Base-by-base conservation (phyloP, 2,888 invertebrate genomes). In the Tillus elongatus region DNA sequence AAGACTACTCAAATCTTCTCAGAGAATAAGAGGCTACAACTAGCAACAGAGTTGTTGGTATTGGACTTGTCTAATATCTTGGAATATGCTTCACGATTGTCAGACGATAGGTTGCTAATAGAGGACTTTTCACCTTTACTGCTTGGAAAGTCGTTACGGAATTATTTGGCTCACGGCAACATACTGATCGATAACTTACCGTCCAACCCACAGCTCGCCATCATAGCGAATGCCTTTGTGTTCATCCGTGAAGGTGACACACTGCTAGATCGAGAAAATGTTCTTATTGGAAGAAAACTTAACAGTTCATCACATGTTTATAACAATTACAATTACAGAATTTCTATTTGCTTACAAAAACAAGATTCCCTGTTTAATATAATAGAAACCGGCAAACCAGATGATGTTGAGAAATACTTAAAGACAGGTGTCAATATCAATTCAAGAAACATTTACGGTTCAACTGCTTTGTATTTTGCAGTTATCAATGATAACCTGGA, bases 111-210 rank as follows among this genome's bases (percentile, higher is more conserved):
- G 6, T n/a, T 8, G 6, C n/a, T 19, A 6, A 8, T 19, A 6
- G 24, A 8, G n/a, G 6, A 6, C n/a, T 19, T 19, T 19, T 19
- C 24, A 19, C 24, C 24, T 19, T n/a, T 19, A 8, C 24, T 19
- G 6, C 6, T n/a, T 8, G 24, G 24, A 6, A 19, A 19, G 24
- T n/a, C 24, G 24, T n/a, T 19, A 8, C 24, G 24, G 6, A 19
- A 19, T 19, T 19, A 19, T 19, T 19, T 19, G n/a, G 24, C 24
- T 19, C 24, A 19, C 24, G 24, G 24, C 6, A 19, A 19, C n/a
- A 8, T 19, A 8, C 24, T 19, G n/a, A 8, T 19, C 6, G 24
- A 19, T n/a, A 19, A 19, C 24, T 19, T 19, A n/a, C 6, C 6
- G 24, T 19, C n/a, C n/a, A n/a, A 19, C n/a, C 6, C 24, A 19